phyloP scores from a whole-genome alignment of 2,888 invertebrate genomes.

The Hemithea aestivaria region DNA sequence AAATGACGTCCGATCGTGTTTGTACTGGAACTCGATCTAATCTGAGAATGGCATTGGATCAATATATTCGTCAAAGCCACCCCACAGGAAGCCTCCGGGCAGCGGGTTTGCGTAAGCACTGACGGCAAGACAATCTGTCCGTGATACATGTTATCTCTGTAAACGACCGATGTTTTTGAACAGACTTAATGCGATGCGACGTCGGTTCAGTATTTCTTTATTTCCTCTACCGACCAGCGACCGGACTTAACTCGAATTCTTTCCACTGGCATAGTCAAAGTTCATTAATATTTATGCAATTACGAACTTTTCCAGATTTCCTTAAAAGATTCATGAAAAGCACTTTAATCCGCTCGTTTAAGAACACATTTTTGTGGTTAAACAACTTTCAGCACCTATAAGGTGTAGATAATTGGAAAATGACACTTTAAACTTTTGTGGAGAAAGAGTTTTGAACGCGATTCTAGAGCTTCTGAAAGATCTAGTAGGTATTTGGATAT shows the following conservation, averaged over 20 bases:
- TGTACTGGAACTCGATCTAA: slow-evolving; percentile 20
- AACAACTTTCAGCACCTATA: too few relatives aligned
- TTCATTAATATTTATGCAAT: slow-evolving; percentile 21
- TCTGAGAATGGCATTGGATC: slow-evolving; percentile 27
- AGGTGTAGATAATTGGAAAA: too few relatives aligned
- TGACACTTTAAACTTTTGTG: too few relatives aligned
- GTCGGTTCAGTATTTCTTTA: slow-evolving; percentile 5
- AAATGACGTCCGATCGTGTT: slow-evolving; percentile 19
- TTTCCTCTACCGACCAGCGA: slow-evolving; percentile 6
- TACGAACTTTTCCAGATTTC: slow-evolving; percentile 11
- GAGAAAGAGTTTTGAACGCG: too few relatives aligned
- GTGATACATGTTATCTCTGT: slow-evolving; percentile 12
- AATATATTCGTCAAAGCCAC: slow-evolving; percentile 21
- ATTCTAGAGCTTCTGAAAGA: too few relatives aligned
- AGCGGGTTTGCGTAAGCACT: slow-evolving; percentile 21
- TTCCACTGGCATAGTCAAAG: slow-evolving; percentile 12
- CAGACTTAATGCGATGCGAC: slow-evolving; percentile 7
- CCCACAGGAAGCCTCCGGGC: slow-evolving; percentile 21
- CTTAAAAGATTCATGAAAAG: slow-evolving; percentile 7
- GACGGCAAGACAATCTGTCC: slow-evolving; percentile 20
- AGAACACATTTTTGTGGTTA: too few relatives aligned
- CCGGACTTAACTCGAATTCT: slow-evolving; percentile 8
- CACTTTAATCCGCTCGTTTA: too few relatives aligned
- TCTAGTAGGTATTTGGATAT: too few relatives aligned
- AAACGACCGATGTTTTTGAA: slow-evolving; percentile 8